Conservation (phyloP, 2,888 invertebrate genomes). For the Hemistola chrysoprasaria region DNA sequence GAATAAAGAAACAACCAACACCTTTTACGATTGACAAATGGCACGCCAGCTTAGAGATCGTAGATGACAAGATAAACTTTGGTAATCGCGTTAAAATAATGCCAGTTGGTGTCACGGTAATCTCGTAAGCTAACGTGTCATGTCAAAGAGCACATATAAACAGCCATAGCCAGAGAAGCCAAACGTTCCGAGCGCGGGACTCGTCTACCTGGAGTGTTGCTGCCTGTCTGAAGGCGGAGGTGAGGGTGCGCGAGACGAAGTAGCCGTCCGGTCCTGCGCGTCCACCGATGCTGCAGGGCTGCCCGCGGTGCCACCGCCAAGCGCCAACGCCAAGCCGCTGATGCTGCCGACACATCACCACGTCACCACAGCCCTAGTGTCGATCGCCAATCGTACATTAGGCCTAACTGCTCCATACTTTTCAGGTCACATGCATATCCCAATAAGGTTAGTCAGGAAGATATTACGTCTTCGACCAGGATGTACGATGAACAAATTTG, state of each 20-base stretch:
- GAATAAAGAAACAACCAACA: constrained; percentile 55
- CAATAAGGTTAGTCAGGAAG: constrained; percentile 18
- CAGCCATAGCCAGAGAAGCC: constrained; percentile 63
- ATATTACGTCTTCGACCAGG: not conserved
- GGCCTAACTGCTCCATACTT: constrained; percentile 70
- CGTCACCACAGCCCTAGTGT: constrained; percentile 77
- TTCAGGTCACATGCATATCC: constrained; percentile 18
- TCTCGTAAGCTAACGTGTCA: constrained; percentile 42
- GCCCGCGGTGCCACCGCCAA: constrained; percentile 74
- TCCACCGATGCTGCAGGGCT: constrained; percentile 59
- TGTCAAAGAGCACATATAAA: constrained; percentile 41
- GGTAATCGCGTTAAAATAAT: constrained; percentile 4
- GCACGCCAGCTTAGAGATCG: constrained; percentile 48
- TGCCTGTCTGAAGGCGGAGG: constrained; percentile 73
- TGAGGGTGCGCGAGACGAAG: constrained; percentile 72
- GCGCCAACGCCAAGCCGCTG: constrained; percentile 82
- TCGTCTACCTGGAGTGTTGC: constrained; percentile 78
- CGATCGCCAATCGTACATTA: constrained; percentile 41
- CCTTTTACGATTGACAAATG: constrained; percentile 49
- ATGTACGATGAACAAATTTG: not conserved
- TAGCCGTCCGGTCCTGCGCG: constrained; percentile 62
- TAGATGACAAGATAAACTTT: constrained; percentile 9
- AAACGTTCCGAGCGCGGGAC: constrained; percentile 70
- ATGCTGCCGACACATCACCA: constrained; percentile 82
- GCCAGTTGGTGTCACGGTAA: constrained; percentile 3